A percentile compares a stretch with the other conserved stretches of the same genome.
Conservation (phyloP, 2,797 vertebrate species). For the Adelosebastes latens region DNA sequence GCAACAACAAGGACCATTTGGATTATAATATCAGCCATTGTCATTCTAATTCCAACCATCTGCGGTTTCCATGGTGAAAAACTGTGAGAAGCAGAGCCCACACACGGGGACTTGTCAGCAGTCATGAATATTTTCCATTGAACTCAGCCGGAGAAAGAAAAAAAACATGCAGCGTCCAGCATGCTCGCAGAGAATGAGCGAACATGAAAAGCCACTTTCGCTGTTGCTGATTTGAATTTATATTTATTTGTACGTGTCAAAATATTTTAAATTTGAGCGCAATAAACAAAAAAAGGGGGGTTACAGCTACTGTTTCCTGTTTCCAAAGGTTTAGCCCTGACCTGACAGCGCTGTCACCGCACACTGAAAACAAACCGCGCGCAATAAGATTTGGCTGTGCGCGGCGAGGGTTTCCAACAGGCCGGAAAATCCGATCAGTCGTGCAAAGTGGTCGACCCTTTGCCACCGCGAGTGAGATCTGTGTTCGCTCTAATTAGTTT, state of each 20-base stretch:
- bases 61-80: conserved; percentile 78
- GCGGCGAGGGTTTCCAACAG: conserved; percentile 19
- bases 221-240: conserved; percentile 35
- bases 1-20: conserved; percentile 52
- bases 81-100: conserved; percentile 62
- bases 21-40: conserved; percentile 67
- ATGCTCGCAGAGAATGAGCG: conserved; percentile 8
- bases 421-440: conserved; percentile 47
- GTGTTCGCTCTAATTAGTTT: conserved; percentile 49
- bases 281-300: neutral
- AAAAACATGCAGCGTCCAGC: conserved; percentile 27
- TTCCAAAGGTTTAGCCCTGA: conserved; percentile 4
- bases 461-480: conserved; percentile 25
- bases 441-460: conserved; percentile 40
- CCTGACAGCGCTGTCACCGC: conserved; percentile 29
- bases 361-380: conserved; percentile 22
- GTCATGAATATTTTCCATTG: conserved; percentile 66
- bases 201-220: conserved; percentile 30
- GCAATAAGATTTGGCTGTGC: conserved; percentile 1
- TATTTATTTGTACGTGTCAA: conserved; percentile 24
- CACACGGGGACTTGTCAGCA: conserved; percentile 61
- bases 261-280: conserved; percentile 12
- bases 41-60: conserved; percentile 69
- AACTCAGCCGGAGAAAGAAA: conserved; percentile 39
- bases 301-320: conserved; percentile 11